Percentiles rank a stretch among this genome's conserved stretches.
Conservation (phyloP, 2,888 invertebrate species). For the Branchipolynoe longqiensis region DNA sequence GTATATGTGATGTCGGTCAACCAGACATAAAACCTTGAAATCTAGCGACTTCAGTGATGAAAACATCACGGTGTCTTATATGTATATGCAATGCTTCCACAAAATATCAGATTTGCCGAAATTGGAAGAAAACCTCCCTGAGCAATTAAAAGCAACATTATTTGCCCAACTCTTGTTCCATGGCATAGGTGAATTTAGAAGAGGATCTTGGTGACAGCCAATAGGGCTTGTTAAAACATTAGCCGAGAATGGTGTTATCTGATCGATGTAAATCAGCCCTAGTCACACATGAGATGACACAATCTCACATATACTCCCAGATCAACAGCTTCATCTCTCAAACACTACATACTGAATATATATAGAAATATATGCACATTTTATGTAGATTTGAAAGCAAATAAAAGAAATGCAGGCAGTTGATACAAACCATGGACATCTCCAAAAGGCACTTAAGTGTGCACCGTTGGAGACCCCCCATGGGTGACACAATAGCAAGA, state of each 20-base stretch:
- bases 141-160: not conserved
- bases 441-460: no score
- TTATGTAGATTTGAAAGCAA: not conserved
- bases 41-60: slow-evolving; percentile 12
- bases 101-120: not conserved
- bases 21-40: slow-evolving; percentile 21
- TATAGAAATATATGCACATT: not conserved
- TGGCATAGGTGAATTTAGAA: slow-evolving; percentile 28
- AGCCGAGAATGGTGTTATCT: no score
- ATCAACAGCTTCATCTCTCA: not conserved
- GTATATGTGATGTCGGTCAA: slow-evolving; percentile 51
- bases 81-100: slow-evolving; percentile 14
- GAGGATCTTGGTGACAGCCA: not conserved
- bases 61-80: slow-evolving; percentile 12
- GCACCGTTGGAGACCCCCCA: no score
- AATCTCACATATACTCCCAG: slow-evolving; percentile 47
- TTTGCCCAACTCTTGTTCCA: slow-evolving; percentile 6
- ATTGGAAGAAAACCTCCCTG: slow-evolving; percentile 13
- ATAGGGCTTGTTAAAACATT: not conserved
- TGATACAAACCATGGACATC: no score
- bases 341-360: slow-evolving; percentile 21
- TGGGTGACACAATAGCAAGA: no score
- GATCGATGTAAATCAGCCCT: no score
- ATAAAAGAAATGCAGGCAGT: not conserved
- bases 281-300: not conserved